A percentile compares a stretch with the other conserved stretches of the same genome.
Conservation (phyloP, 2,797 vertebrate genomes). For the Smutsia gigantea region DNA sequence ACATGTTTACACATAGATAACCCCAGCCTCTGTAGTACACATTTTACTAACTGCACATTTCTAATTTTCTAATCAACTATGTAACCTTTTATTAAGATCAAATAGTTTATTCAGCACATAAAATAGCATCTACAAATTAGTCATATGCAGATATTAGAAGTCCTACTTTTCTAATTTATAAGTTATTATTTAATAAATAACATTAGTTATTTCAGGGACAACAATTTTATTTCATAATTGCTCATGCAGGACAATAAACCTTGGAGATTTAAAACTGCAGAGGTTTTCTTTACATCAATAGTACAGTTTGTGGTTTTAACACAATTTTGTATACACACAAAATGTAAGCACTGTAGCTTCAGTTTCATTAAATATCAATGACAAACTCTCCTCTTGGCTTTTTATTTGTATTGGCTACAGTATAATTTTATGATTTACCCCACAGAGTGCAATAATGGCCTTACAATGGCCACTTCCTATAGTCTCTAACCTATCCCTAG, state of each 20-base stretch:
- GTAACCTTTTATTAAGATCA: background rate
- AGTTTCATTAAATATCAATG: conserved; percentile 56
- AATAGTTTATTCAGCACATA: background rate
- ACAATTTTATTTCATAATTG: conserved; percentile 50
- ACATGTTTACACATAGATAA: background rate
- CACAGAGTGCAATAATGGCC: conserved; percentile 49
- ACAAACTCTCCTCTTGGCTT: conserved; percentile 54
- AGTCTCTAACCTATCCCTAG: conserved; percentile 54
- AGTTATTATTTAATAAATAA: conserved; percentile 34
- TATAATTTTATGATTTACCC: conserved; percentile 74
- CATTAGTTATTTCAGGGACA: background rate
- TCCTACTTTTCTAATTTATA: background rate
- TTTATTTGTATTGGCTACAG: conserved; percentile 67
- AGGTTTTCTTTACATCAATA: background rate
- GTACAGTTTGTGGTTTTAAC: conserved; percentile 1
- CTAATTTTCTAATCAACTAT: background rate
- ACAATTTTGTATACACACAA: conserved; percentile 39
- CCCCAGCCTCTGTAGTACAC: no score
- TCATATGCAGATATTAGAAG: background rate
- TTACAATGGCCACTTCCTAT: conserved; percentile 60
- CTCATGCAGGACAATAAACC: background rate
- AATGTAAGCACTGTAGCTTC: conserved; percentile 16
- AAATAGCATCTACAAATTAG: conserved; percentile 7
- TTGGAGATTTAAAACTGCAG: background rate
- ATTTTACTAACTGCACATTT: conserved; percentile 14